Conservation (phyloP, 1,140 invertebrate species). For the Dinoponera quadriceps region DNA sequence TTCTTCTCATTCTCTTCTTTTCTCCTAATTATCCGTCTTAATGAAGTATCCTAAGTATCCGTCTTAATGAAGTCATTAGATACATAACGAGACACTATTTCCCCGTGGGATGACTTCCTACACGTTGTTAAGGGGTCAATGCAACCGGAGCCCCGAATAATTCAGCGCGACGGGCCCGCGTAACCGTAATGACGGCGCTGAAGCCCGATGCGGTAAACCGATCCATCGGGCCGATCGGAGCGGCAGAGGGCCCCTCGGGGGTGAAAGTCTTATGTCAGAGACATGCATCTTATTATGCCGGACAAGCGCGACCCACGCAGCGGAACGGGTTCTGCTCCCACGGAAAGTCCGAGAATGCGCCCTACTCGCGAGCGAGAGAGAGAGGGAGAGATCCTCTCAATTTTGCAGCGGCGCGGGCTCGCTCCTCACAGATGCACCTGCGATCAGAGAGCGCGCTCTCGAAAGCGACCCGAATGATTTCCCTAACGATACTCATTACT, state of each 20-base stretch:
- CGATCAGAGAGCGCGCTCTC: constrained; percentile 23
- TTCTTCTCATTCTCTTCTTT: too few species aligned
- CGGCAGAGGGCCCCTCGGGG: constrained; percentile 70
- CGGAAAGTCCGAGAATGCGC: constrained; percentile 23
- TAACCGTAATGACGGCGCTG: neutral
- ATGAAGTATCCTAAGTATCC: neutral
- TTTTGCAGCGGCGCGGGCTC: neutral
- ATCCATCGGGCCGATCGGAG: constrained; percentile 23
- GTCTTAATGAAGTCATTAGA: neutral
- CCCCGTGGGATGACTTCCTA: neutral
- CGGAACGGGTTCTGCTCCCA: constrained; percentile 64
- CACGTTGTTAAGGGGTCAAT: neutral
- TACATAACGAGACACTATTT: neutral
- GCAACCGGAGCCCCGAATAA: constrained; percentile 2
- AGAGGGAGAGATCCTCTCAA: constrained; percentile 12
- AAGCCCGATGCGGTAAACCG: constrained; percentile 3
- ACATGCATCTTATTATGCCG: constrained; percentile 79
- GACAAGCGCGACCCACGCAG: constrained; percentile 73
- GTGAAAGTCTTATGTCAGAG: constrained; percentile 83
- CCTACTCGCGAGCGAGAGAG: neutral
- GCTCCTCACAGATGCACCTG: constrained; percentile 7
- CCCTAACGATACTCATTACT: neutral
- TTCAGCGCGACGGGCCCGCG: neutral
- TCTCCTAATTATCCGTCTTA: neutral
- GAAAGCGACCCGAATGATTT: constrained; percentile 13